Conservation (phyloP, 30 jellyfish, hydroid and myxozoan genomes). For the Aurelia sp. region DNA sequence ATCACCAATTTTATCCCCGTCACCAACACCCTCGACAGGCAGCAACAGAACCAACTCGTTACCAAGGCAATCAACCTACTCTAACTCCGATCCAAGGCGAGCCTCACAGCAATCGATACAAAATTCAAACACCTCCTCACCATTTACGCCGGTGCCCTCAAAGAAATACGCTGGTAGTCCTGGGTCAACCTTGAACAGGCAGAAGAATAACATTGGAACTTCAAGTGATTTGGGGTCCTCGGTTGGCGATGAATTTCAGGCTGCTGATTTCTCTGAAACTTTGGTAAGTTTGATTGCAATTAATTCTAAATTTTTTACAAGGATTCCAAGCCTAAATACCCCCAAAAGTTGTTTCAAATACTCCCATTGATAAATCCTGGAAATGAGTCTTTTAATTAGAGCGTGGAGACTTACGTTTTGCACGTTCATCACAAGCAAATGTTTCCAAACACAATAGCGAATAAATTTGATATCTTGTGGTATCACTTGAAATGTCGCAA, state of each 20-base stretch:
- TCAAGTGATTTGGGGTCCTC: slow-evolving; percentile 99
- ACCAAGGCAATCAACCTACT: slow-evolving; percentile 40
- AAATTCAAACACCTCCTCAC: slow-evolving; percentile 61
- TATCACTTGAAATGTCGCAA: too few relatives aligned
- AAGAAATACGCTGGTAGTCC: slow-evolving; percentile 81
- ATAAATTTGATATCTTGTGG: too few relatives aligned
- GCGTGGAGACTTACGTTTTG: too few relatives aligned
- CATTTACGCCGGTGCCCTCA: slow-evolving; percentile 66
- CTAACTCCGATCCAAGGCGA: slow-evolving; percentile 21
- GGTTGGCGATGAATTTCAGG: slow-evolving; percentile 83
- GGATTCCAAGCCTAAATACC: too few relatives aligned
- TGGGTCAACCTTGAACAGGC: slow-evolving; percentile 80
- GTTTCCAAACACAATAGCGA: too few relatives aligned
- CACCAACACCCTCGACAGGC: slow-evolving; percentile 74
- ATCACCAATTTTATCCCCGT: slow-evolving; percentile 70
- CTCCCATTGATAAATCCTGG: too few relatives aligned
- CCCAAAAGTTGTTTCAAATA: too few relatives aligned
- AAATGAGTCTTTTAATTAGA: too few relatives aligned
- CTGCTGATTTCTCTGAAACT: slow-evolving; percentile 66
- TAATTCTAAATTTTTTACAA: too few relatives aligned
- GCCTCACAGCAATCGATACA: slow-evolving; percentile 44
- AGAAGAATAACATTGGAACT: slow-evolving; percentile 61
- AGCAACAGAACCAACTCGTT: slow-evolving; percentile 68
- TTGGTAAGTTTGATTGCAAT: slow-evolving; percentile 41
- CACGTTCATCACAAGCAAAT: too few relatives aligned